phyloP scores from a whole-genome alignment of 2,797 vertebrate species.

The Otus scops region DNA sequence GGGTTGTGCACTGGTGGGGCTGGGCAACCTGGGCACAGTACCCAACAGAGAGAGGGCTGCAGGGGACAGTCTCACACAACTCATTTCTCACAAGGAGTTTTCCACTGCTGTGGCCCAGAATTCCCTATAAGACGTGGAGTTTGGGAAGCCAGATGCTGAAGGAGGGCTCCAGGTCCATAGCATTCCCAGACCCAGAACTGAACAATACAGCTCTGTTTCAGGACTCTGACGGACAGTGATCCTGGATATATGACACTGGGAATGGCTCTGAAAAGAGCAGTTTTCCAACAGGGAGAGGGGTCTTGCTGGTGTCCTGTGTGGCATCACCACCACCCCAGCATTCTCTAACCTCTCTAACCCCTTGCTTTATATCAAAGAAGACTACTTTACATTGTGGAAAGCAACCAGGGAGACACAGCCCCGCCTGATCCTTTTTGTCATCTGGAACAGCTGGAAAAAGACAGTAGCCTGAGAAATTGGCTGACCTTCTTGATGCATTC shows the following conservation, averaged over 20 bases:
- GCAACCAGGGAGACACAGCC: background rate
- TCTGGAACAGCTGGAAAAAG: slow-evolving; percentile 33
- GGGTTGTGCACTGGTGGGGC: background rate
- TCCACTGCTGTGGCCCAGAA: background rate
- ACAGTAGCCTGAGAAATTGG: slow-evolving; percentile 50
- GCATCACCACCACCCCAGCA: background rate
- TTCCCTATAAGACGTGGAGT: accelerated
- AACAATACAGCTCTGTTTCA: background rate
- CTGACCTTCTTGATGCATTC: slow-evolving; percentile 19
- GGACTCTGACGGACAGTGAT: background rate
- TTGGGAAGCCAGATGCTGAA: background rate
- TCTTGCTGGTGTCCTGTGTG: background rate
- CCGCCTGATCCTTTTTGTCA: background rate
- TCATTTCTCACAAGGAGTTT: background rate
- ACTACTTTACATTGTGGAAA: background rate
- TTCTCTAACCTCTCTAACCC: background rate
- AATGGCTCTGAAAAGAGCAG: background rate
- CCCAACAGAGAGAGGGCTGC: background rate
- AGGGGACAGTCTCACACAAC: background rate
- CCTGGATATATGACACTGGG: background rate
- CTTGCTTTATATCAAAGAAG: background rate
- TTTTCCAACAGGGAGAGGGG: background rate
- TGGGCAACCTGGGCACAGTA: background rate
- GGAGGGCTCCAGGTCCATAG: background rate
- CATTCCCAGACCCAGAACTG: background rate